Conservation (phyloP, 2,888 invertebrate genomes). For the Clostera curtula region DNA sequence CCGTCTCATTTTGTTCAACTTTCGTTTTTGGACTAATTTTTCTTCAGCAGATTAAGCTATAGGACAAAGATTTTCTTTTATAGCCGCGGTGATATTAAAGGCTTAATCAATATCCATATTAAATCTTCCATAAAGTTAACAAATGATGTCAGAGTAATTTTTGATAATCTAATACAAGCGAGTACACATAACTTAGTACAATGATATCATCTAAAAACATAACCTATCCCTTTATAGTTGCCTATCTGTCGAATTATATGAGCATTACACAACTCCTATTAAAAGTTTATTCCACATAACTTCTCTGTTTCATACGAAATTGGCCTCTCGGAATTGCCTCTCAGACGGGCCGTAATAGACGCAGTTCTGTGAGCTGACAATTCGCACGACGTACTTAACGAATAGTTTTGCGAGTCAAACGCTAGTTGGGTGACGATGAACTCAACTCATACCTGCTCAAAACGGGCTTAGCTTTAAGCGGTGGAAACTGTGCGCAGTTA, state of each 20-base stretch:
- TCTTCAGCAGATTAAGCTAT: no score
- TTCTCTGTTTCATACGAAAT: constrained; percentile 19
- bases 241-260: not conserved
- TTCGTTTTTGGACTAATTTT: no score
- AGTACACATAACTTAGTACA: not conserved
- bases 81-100: no score
- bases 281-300: constrained; percentile 15
- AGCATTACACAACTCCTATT: constrained; percentile 5
- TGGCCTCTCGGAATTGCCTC: constrained; percentile 14
- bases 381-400: constrained; percentile 22
- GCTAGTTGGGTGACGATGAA: constrained; percentile 20
- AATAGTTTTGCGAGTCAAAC: constrained; percentile 25
- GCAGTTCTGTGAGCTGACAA: constrained; percentile 18
- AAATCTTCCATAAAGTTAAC: no score
- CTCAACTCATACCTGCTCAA: constrained; percentile 23
- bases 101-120: no score
- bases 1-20: constrained; percentile 4
- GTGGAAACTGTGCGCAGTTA: constrained; percentile 14
- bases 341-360: constrained; percentile 15
- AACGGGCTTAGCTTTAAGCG: constrained; percentile 18
- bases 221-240: constrained; percentile 1
- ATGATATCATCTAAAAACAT: not conserved
- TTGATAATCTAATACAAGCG: no score
- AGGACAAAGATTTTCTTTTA: no score
- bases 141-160: no score